Percentiles rank a stretch among this genome's conserved stretches.
Conservation (phyloP, 2,113 vertebrate species). For the Tyto alba region DNA sequence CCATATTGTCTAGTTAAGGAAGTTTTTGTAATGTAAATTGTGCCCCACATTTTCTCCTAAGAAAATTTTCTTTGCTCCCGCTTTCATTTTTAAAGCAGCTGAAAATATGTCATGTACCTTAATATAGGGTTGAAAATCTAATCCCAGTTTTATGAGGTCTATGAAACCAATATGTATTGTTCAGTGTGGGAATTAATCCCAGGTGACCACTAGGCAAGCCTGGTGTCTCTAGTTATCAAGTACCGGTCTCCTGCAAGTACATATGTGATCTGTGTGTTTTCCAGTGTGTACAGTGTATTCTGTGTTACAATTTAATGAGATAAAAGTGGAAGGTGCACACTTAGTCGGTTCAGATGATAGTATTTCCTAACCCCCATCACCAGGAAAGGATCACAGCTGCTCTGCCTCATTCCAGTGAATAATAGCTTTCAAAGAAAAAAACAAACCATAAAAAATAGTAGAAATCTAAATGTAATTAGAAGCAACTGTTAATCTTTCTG, state of each 20-base stretch:
- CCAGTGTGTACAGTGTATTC: background rate
- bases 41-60: background rate
- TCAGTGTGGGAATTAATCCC: slow-evolving; percentile 17
- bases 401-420: background rate
- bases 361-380: background rate
- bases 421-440: slow-evolving; percentile 30
- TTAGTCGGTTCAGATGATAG: slow-evolving; percentile 5
- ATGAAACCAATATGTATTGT: background rate
- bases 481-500: background rate
- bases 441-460: slow-evolving; percentile 1
- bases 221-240: background rate
- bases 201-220: background rate
- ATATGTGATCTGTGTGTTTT: background rate
- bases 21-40: background rate
- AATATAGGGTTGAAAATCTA: slow-evolving; percentile 11
- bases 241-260: background rate
- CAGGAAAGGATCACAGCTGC: slow-evolving; percentile 12
- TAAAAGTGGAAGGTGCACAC: background rate
- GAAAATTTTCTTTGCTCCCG: background rate
- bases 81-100: background rate
- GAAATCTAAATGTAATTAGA: slow-evolving; percentile 24
- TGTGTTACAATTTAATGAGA: background rate
- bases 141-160: slow-evolving; percentile 24
- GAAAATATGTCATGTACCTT: background rate
- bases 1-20: background rate